phyloP scores from a whole-genome alignment of 2,113 vertebrate species.

The Apteryx owenii region DNA sequence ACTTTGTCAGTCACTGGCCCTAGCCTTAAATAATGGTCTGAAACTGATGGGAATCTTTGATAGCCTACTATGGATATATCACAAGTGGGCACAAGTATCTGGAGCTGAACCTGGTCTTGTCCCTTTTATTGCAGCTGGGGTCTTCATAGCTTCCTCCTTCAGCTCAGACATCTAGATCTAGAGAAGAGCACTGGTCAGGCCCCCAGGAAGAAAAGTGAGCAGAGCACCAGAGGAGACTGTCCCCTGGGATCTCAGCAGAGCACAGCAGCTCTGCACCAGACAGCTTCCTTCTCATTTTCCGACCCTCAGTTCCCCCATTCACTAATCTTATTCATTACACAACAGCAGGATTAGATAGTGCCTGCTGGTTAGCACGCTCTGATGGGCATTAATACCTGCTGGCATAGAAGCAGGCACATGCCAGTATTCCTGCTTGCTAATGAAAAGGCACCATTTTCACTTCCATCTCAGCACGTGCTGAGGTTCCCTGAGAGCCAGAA shows the following conservation, averaged over 20 bases:
- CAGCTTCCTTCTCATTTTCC: not conserved
- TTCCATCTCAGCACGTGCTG: not conserved
- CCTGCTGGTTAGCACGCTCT: conserved; percentile 55
- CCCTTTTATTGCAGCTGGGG: not conserved
- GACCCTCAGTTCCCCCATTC: conserved; percentile 28
- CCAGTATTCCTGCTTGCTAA: conserved; percentile 24
- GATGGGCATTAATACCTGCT: conserved; percentile 62
- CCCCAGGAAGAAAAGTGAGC: not conserved
- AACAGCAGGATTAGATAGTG: conserved; percentile 60
- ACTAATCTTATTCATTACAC: conserved; percentile 57
- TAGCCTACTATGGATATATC: not conserved
- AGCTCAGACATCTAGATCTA: not conserved
- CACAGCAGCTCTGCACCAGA: not conserved
- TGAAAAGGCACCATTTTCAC: conserved; percentile 55
- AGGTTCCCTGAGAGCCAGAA: conserved; percentile 22
- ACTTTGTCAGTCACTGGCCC: not conserved
- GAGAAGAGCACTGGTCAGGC: not conserved
- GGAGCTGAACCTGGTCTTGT: not conserved
- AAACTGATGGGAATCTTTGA: not conserved
- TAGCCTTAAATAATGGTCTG: not conserved
- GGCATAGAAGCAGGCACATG: conserved; percentile 35
- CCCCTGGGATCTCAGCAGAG: not conserved
- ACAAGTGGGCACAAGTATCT: not conserved
- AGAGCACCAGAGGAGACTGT: not conserved
- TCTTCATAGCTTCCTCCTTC: not conserved